Conservation (phyloP, 2,113 vertebrate genomes). For the Pithys albifrons region DNA sequence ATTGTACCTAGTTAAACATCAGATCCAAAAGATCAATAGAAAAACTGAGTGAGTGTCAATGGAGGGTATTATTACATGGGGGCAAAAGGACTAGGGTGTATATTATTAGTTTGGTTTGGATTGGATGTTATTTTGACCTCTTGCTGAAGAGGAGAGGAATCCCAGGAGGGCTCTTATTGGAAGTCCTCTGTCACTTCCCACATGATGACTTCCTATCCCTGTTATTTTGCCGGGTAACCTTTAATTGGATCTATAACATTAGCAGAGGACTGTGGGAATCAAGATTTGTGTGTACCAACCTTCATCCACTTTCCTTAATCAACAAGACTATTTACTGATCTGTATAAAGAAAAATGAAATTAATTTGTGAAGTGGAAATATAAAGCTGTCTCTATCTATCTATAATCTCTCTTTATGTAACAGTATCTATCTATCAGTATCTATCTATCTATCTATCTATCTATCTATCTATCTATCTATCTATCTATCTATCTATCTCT, state of each 20-base stretch:
- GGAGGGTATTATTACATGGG: background rate
- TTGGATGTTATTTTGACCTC: background rate
- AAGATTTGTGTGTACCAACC: background rate
- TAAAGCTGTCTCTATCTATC: background rate
- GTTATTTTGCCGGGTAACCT: background rate
- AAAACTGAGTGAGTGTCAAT: background rate
- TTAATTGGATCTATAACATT: background rate
- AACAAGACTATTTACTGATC: background rate
- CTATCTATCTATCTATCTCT: background rate
- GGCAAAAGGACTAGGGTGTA: background rate
- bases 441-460: background rate
- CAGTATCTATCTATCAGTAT: background rate
- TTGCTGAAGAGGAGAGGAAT: background rate
- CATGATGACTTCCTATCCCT: background rate
- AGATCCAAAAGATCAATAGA: background rate
- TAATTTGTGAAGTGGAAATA: background rate
- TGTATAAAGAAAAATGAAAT: background rate
- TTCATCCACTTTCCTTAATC: background rate
- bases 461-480: background rate
- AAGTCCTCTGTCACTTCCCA: fast-evolving
- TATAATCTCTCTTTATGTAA: too few relatives aligned
- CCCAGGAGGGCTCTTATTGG: background rate
- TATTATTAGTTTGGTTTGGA: background rate
- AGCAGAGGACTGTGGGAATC: background rate
- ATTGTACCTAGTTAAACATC: background rate